Percentiles rank a stretch among this genome's conserved stretches.
Evolutionary conservation across 2,797 vertebrate genomes (phyloP).

Genomic region (Thalassophryne amazonica): DNA sequence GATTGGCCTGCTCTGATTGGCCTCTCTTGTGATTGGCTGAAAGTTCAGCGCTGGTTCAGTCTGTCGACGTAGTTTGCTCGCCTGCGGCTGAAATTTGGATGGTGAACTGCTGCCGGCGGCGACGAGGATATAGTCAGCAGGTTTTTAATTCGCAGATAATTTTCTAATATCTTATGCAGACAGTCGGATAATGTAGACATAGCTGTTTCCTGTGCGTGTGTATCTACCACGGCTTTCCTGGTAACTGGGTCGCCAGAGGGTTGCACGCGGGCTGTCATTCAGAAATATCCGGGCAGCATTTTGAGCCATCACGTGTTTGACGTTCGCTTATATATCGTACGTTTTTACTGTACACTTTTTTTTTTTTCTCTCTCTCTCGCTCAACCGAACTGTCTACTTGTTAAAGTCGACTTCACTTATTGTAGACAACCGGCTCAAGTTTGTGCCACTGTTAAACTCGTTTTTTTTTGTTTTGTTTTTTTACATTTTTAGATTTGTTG

Average conservation of each 20-base stretch:
- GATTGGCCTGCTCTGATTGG: constrained; percentile 62
- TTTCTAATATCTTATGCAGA: neutral
- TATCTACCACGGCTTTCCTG: neutral
- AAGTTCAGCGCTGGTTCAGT: constrained; percentile 41
- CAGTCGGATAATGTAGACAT: neutral
- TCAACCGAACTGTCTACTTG: neutral
- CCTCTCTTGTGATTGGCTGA: constrained; percentile 56
- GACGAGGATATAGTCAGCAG: constrained; percentile 3
- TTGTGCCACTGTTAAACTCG: neutral
- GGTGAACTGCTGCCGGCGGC: constrained; percentile 41
- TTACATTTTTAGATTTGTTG: too few relatives aligned
- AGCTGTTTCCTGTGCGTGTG: neutral
- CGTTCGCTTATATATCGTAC: neutral
- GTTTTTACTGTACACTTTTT: neutral
- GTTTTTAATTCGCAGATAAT: neutral
- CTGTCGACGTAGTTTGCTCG: constrained; percentile 32
- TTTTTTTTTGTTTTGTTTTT: neutral
- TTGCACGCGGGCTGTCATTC: constrained; percentile 57
- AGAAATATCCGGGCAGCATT: constrained; percentile 37
- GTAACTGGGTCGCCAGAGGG: neutral
- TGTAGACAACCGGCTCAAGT: neutral
- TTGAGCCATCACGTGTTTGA: constrained; percentile 52
- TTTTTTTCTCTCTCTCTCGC: neutral
- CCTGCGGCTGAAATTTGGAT: constrained; percentile 53
- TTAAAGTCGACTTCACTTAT: neutral